A percentile compares a stretch with the other conserved stretches of the same genome.
Conservation (phyloP, 2,797 vertebrate genomes). For the Sebastes variabilis region DNA sequence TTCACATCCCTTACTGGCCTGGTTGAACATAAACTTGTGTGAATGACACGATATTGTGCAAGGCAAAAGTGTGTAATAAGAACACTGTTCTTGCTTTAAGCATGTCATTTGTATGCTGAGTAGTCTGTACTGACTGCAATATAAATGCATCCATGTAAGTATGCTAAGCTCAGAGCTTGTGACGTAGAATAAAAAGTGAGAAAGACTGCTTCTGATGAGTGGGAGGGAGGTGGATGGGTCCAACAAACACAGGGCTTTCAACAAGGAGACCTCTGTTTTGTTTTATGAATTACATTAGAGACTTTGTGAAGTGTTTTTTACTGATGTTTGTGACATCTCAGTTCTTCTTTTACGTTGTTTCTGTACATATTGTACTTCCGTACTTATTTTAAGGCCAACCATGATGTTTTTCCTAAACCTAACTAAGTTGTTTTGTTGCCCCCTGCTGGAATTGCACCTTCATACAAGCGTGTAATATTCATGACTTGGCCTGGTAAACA, state of each 20-base stretch:
- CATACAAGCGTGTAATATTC: background rate
- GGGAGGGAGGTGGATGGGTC: background rate
- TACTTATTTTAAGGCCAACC: background rate
- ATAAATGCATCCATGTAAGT: background rate
- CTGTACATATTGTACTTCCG: background rate
- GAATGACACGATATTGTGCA: background rate
- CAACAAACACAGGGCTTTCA: background rate
- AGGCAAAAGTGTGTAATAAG: background rate
- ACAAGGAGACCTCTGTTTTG: background rate
- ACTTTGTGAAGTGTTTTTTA: background rate
- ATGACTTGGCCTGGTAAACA: no score
- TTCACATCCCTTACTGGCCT: background rate
- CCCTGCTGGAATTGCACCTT: background rate
- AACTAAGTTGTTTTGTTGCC: background rate
- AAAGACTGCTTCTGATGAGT: background rate
- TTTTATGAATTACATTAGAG: background rate
- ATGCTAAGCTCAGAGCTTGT: background rate
- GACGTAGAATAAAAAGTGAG: background rate
- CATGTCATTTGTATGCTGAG: background rate
- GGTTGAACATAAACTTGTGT: background rate
- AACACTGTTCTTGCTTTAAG: background rate
- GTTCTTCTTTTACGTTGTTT: background rate
- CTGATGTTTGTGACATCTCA: background rate
- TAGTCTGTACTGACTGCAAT: background rate
- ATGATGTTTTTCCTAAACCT: background rate